phyloP scores from a whole-genome alignment of 2,113 vertebrate species.

The Gallinago paraguaiae region DNA sequence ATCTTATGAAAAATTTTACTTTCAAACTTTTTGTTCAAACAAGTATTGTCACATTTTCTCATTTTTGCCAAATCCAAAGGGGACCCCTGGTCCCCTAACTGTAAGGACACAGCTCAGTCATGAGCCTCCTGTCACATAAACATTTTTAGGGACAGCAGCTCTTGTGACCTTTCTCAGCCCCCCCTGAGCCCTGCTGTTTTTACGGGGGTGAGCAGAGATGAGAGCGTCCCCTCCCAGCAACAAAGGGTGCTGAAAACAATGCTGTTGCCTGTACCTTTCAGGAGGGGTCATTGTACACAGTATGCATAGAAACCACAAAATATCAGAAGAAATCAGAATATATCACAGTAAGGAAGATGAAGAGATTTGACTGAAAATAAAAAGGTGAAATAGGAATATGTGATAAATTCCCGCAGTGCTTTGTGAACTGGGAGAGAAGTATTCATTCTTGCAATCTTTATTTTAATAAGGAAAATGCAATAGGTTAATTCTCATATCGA shows the following conservation, averaged over 20 bases:
- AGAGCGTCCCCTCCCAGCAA: not conserved
- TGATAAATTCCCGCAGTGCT: not conserved
- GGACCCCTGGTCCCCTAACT: not conserved
- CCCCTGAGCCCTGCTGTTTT: not conserved
- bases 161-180: not conserved
- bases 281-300: not conserved
- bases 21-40: not conserved
- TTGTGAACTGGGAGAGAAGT: not conserved
- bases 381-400: not conserved
- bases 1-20: not conserved
- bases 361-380: not conserved
- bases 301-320: not conserved
- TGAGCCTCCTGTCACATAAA: not conserved
- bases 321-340: not conserved
- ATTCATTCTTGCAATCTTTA: not conserved
- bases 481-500: not conserved
- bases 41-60: not conserved
- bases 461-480: not conserved
- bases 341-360: not conserved
- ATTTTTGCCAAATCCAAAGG: fast-evolving
- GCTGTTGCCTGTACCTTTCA: not conserved
- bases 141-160: not conserved
- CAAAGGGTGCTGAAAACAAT: slow-evolving; percentile 1
- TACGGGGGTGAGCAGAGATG: not conserved
- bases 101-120: not conserved